A percentile compares a stretch with the other conserved stretches of the same genome.
phyloP scores from a whole-genome alignment of 1,140 invertebrate genomes.

The Drosophila punjabiensis region DNA sequence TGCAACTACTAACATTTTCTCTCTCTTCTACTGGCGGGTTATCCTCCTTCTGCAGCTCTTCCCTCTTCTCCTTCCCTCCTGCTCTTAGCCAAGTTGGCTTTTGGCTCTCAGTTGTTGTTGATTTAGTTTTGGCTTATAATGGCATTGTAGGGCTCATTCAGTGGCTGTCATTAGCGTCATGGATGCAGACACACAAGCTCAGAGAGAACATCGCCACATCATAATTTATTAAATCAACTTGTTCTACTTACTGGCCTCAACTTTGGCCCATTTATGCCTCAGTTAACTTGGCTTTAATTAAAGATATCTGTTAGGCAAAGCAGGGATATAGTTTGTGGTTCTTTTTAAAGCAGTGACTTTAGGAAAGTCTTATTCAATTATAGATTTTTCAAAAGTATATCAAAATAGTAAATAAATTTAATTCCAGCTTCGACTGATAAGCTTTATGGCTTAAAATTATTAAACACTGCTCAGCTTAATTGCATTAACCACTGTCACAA shows the following conservation, averaged over 20 bases:
- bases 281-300: constrained; percentile 3
- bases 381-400: neutral
- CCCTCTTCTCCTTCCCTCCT: neutral
- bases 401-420: neutral
- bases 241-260: neutral
- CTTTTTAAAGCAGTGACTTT: neutral
- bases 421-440: neutral
- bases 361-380: too few relatives aligned
- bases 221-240: constrained; percentile 55
- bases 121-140: constrained; percentile 65
- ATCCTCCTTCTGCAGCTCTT: neutral
- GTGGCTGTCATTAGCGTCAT: constrained; percentile 52
- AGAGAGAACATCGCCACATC: constrained; percentile 28
- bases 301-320: neutral
- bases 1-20: constrained; percentile 42
- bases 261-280: neutral
- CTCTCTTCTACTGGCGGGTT: neutral
- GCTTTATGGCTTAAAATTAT: constrained; percentile 1
- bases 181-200: constrained; percentile 16
- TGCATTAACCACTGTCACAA: constrained; percentile 6
- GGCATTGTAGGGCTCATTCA: constrained; percentile 41
- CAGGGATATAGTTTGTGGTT: neutral
- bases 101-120: constrained; percentile 52
- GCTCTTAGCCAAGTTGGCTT: constrained; percentile 31
- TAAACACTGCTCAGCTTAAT: constrained; percentile 5